These are phyloP conservation scores for Terrapene triunguis DNA, from an alignment of 2,113 vertebrate species.

Conservation along the genomic window DNA sequence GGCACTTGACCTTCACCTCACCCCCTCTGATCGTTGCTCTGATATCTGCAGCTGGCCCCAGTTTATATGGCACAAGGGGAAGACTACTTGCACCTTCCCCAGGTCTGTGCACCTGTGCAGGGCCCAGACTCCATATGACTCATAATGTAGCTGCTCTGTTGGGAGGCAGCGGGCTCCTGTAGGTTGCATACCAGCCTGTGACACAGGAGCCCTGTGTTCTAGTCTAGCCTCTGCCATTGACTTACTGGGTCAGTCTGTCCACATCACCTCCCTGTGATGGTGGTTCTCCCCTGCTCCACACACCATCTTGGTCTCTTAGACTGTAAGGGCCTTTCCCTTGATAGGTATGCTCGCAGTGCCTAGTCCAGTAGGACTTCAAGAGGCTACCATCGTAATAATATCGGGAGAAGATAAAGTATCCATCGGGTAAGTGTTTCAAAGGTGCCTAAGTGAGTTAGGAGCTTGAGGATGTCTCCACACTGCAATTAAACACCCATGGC, in stretches of 20 bases:
- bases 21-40: fast-evolving
- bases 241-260: not conserved
- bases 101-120: fast-evolving
- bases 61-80: not conserved
- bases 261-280: fast-evolving
- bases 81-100: fast-evolving
- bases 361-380: not conserved
- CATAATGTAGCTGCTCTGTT: fast-evolving
- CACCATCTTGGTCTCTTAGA: fast-evolving
- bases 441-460: not conserved
- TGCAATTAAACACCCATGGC: not conserved
- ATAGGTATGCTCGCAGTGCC: not conserved
- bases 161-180: not conserved
- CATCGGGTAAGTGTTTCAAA: not conserved
- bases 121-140: fast-evolving
- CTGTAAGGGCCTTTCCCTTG: not conserved
- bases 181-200: fast-evolving
- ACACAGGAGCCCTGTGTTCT: not conserved
- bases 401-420: not conserved
- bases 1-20: not conserved
- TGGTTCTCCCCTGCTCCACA: not conserved
- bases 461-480: not conserved
- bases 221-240: not conserved
- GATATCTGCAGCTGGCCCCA: not conserved
- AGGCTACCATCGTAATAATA: fast-evolving